A percentile compares a stretch with the other conserved stretches of the same genome.
Evolutionary conservation across 1,140 invertebrate species (phyloP).

Genomic region (Halictus rubicundus): DNA sequence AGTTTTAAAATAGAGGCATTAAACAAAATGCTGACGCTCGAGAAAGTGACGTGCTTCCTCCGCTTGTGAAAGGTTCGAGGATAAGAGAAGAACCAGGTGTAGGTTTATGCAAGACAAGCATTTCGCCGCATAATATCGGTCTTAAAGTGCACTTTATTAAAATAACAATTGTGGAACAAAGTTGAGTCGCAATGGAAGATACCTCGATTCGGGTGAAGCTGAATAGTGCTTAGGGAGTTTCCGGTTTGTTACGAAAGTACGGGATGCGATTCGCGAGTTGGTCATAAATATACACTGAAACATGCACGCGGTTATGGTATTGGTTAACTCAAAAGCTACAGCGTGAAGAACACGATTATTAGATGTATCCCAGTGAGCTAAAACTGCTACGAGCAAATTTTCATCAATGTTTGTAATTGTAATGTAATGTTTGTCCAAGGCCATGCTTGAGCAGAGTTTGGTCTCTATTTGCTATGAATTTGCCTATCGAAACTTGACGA

Average conservation of each 20-base stretch:
- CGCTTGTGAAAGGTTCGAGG: conserved; percentile 4
- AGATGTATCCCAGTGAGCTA: too few species aligned
- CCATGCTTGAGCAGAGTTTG: too few species aligned
- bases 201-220: neutral
- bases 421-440: too few species aligned
- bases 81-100: conserved; percentile 30
- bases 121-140: conserved; percentile 47
- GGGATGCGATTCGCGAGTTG: neutral
- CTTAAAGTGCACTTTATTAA: conserved; percentile 53
- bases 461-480: too few species aligned
- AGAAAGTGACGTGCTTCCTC: conserved; percentile 22
- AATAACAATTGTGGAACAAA: conserved; percentile 40
- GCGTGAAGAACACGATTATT: too few species aligned
- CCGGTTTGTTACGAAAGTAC: neutral
- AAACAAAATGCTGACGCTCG: conserved; percentile 48
- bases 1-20: conserved; percentile 36
- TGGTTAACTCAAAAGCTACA: too few species aligned
- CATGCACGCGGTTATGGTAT: too few species aligned
- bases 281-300: too few species aligned
- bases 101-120: conserved; percentile 51
- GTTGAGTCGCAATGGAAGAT: conserved; percentile 1
- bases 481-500: too few species aligned
- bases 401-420: too few species aligned
- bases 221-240: neutral
- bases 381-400: too few species aligned